Percentiles rank a stretch among this genome's conserved stretches.
phyloP scores from a whole-genome alignment of 2,113 vertebrate genomes.

The Megaceryle torquata region DNA sequence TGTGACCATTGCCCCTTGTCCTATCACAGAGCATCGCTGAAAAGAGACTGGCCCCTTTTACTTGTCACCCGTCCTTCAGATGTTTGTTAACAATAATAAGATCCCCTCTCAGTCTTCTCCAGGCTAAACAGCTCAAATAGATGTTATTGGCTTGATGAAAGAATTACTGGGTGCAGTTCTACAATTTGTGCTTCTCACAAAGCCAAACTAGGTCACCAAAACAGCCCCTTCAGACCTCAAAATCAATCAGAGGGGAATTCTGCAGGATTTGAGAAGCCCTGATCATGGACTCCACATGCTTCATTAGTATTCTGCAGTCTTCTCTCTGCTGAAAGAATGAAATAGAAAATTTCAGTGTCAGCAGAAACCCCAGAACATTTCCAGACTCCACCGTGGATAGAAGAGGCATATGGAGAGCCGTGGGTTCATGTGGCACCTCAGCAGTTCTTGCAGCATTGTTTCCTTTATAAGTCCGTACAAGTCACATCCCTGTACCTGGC shows the following conservation, averaged over 20 bases:
- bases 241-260: neutral
- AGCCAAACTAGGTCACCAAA: neutral
- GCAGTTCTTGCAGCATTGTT: neutral
- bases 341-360: neutral
- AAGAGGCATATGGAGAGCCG: neutral
- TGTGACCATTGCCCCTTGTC: no score
- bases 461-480: neutral
- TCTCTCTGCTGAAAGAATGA: neutral
- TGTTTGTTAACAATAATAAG: no score
- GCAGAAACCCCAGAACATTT: neutral
- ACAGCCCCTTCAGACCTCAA: neutral
- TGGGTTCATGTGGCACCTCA: neutral
- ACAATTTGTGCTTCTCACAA: neutral
- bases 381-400: neutral
- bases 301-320: neutral
- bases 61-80: no score
- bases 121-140: neutral
- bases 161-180: neutral
- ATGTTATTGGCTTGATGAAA: neutral
- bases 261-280: neutral
- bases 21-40: no score
- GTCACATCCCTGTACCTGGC: neutral
- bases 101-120: no score
- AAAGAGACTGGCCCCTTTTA: no score
- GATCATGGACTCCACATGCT: rapidly evolving